A percentile compares a stretch with the other conserved stretches of the same genome.
Conservation (phyloP, 2,113 vertebrate genomes). For the Prolemur simus region DNA sequence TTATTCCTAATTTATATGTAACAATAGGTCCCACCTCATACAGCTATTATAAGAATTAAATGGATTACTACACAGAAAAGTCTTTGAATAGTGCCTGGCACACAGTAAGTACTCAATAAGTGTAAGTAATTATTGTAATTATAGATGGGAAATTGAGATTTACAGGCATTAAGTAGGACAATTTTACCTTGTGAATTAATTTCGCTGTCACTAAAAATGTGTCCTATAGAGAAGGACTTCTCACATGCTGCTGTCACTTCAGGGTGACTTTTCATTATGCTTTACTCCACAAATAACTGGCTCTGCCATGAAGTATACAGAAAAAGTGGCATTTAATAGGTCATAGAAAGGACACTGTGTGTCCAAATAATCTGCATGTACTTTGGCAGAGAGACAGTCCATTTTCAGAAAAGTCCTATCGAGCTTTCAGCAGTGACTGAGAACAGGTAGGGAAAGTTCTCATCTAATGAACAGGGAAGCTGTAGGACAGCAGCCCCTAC, state of each 20-base stretch:
- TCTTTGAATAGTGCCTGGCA: background rate
- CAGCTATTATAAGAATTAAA: background rate
- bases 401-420: background rate
- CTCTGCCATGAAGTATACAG: background rate
- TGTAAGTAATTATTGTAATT: background rate
- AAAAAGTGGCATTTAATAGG: background rate
- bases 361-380: background rate
- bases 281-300: background rate
- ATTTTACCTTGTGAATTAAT: background rate
- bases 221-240: background rate
- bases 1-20: background rate
- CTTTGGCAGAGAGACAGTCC: background rate
- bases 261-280: background rate
- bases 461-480: background rate
- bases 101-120: conserved; percentile 1
- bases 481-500: accelerated
- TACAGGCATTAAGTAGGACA: background rate
- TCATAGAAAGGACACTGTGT: background rate
- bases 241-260: background rate
- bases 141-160: background rate
- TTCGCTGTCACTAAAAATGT: background rate
- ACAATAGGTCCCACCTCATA: background rate
- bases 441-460: background rate
- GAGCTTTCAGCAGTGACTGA: background rate
- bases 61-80: background rate